Evolutionary conservation across 2,888 invertebrate genomes (phyloP).

Genomic region (Troides oblongomaculatus): DNA sequence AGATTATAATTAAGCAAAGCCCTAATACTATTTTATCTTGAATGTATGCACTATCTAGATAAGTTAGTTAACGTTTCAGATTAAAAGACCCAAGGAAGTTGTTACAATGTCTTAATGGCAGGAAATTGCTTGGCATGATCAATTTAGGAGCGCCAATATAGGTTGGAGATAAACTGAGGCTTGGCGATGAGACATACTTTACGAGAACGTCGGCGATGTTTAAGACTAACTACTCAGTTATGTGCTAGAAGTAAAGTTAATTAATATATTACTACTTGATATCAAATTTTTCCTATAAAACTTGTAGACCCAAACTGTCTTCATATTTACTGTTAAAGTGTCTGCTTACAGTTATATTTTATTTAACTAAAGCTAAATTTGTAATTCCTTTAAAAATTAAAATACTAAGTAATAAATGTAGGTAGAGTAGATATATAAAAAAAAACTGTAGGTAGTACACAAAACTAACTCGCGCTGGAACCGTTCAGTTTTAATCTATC

Average conservation of each 20-base stretch:
- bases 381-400: too few species aligned
- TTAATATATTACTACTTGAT: too few species aligned
- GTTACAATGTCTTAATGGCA: slow-evolving; percentile 43
- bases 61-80: slow-evolving; percentile 29
- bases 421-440: too few species aligned
- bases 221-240: neutral
- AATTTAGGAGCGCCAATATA: slow-evolving; percentile 44
- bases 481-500: too few species aligned
- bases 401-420: neutral
- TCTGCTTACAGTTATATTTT: too few species aligned
- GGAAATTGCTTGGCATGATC: slow-evolving; percentile 53
- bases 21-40: slow-evolving; percentile 1
- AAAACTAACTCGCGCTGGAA: too few species aligned
- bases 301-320: too few species aligned
- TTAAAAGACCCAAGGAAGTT: slow-evolving; percentile 34
- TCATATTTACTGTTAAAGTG: too few species aligned
- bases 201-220: slow-evolving; percentile 13
- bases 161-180: slow-evolving; percentile 29
- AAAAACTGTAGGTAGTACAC: too few species aligned
- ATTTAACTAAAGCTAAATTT: too few species aligned
- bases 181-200: slow-evolving; percentile 14
- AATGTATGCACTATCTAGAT: slow-evolving; percentile 20
- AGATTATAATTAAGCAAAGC: neutral
- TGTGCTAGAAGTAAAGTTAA: too few species aligned
- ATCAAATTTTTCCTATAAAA: too few species aligned